Percentiles rank a stretch among this genome's conserved stretches.
These are phyloP conservation scores for Ceratosolen solmsi DNA, from an alignment of 1,140 invertebrate species.

Conservation along the genomic window DNA sequence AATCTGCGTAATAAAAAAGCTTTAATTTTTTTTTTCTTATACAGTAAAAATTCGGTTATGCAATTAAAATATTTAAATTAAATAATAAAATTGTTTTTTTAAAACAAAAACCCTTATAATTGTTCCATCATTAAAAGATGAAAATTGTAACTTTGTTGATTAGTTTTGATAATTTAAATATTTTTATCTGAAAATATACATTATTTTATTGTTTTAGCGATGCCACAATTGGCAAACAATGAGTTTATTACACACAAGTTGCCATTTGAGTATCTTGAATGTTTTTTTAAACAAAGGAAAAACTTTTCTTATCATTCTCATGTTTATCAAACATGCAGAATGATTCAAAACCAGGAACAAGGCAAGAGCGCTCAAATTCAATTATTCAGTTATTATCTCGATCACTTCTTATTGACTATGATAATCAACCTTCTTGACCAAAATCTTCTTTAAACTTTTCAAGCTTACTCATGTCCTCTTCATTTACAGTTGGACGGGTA, in stretches of 20 bases:
- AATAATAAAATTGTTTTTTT: constrained; percentile 49
- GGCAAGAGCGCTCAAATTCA: constrained; percentile 62
- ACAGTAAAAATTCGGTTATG: constrained; percentile 36
- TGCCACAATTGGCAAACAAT: constrained; percentile 46
- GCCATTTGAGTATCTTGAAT: constrained; percentile 33
- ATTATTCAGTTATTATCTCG: constrained; percentile 50
- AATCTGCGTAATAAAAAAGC: constrained; percentile 53
- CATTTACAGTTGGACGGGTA: constrained; percentile 98
- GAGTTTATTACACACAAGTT: constrained; percentile 51
- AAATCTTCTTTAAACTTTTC: constrained; percentile 98
- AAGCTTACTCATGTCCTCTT: constrained; percentile 94
- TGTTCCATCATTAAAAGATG: constrained; percentile 41
- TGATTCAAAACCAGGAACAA: constrained; percentile 57
- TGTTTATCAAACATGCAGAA: constrained; percentile 39
- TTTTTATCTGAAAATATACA: constrained; percentile 61
- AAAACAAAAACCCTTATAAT: constrained; percentile 45
- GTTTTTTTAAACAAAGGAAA: constrained; percentile 44
- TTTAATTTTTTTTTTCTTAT: constrained; percentile 19
- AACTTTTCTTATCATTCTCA: constrained; percentile 25
- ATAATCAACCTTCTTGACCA: constrained; percentile 94
- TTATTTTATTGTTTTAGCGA: constrained; percentile 51
- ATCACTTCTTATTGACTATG: constrained; percentile 35
- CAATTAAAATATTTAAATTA: constrained; percentile 43
- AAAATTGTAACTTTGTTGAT: constrained; percentile 26
- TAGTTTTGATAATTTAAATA: constrained; percentile 53